phyloP scores from a whole-genome alignment of 2,113 vertebrate species.

The Turnix velox region DNA sequence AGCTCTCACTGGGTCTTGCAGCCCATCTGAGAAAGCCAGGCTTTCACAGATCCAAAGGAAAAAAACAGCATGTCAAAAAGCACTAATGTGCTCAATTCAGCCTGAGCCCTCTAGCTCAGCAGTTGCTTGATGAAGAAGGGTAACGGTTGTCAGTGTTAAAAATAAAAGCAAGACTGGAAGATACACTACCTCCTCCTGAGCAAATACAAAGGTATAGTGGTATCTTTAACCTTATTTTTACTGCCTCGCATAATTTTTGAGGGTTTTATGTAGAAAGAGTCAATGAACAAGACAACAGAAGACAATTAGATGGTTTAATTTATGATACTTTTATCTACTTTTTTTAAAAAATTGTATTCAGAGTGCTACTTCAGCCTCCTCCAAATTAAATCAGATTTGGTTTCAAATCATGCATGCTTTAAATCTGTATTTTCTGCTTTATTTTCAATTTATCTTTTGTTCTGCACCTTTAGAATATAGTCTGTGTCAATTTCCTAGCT shows the following conservation, averaged over 20 bases:
- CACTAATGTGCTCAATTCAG: fast-evolving
- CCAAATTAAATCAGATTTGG: background rate
- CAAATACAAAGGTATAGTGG: background rate
- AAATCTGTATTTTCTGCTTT: background rate
- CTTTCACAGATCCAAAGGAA: background rate
- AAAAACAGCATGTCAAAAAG: background rate
- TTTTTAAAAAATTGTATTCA: background rate
- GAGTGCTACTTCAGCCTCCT: fast-evolving
- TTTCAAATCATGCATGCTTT: background rate
- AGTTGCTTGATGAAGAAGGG: background rate
- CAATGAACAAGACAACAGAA: background rate
- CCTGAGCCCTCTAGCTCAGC: background rate
- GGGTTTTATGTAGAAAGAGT: background rate
- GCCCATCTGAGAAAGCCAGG: background rate
- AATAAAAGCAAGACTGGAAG: background rate
- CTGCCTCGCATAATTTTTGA: background rate
- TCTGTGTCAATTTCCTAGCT: background rate
- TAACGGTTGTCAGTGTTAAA: background rate
- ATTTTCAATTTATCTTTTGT: background rate
- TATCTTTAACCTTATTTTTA: background rate
- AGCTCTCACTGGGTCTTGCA: background rate
- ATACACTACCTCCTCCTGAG: background rate
- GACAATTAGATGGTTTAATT: background rate
- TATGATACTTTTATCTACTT: background rate
- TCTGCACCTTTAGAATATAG: background rate